Conservation (phyloP, 2,888 invertebrate genomes). For the Clostera curtula region DNA sequence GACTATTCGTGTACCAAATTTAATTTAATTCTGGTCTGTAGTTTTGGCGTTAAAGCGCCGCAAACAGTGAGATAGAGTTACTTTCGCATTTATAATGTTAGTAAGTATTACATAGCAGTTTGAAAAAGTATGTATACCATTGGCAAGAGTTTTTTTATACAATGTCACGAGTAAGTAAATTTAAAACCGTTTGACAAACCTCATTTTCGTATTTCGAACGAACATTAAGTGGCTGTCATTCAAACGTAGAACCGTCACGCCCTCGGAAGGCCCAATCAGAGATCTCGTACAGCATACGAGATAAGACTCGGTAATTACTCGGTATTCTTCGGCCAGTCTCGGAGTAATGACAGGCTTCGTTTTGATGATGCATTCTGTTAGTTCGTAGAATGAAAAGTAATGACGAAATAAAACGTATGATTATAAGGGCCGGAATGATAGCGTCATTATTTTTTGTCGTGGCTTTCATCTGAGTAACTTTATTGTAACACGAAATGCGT, state of each 20-base stretch:
- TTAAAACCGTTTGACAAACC: slow-evolving; percentile 34
- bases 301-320: slow-evolving; percentile 53
- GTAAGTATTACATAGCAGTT: too few relatives aligned
- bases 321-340: slow-evolving; percentile 40
- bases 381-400: slow-evolving; percentile 27
- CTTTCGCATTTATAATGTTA: too few relatives aligned
- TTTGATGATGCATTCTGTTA: slow-evolving; percentile 42
- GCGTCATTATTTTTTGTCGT: slow-evolving; percentile 25
- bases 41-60: too few relatives aligned
- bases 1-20: too few relatives aligned
- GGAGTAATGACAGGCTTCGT: slow-evolving; percentile 53
- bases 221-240: slow-evolving; percentile 45
- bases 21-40: too few relatives aligned
- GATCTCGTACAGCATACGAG: slow-evolving; percentile 30
- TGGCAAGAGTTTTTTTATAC: background rate
- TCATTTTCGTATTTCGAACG: slow-evolving; percentile 35
- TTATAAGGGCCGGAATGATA: slow-evolving; percentile 20
- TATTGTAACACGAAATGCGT: too few relatives aligned
- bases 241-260: slow-evolving; percentile 48
- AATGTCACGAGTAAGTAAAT: slow-evolving; percentile 11
- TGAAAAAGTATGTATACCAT: too few relatives aligned
- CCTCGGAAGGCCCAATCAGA: slow-evolving; percentile 36
- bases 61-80: too few relatives aligned
- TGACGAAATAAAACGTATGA: slow-evolving; percentile 15
- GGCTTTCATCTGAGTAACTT: background rate